A percentile compares a stretch with the other conserved stretches of the same genome.
phyloP scores from a whole-genome alignment of 1,140 invertebrate species.

The Pseudachorutes palmiensis region DNA sequence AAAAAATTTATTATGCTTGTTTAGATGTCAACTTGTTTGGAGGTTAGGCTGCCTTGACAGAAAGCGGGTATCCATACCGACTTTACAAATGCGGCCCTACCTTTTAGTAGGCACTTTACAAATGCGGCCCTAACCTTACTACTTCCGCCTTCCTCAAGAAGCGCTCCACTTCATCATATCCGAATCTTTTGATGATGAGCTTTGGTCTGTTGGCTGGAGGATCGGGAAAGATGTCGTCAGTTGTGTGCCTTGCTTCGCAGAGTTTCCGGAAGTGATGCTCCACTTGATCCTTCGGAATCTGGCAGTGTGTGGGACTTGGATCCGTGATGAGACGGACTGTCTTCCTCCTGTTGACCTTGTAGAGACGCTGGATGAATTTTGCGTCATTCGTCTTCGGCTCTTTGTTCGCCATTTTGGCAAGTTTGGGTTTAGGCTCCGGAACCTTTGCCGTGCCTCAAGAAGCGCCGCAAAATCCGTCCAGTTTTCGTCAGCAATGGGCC shows the following conservation, averaged over 20 bases:
- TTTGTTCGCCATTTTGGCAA: too few species aligned
- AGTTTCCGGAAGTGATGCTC: background rate
- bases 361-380: background rate
- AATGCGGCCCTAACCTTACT: too few species aligned
- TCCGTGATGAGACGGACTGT: background rate
- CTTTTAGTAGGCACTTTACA: too few species aligned
- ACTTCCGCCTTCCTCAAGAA: conserved; percentile 22
- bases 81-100: too few species aligned
- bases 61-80: too few species aligned
- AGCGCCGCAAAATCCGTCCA: too few species aligned
- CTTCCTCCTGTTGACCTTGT: background rate
- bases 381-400: background rate
- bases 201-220: background rate
- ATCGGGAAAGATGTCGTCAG: background rate
- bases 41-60: too few species aligned
- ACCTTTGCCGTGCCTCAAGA: too few species aligned
- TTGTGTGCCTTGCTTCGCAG: background rate
- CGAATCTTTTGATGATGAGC: background rate
- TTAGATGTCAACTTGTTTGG: too few species aligned
- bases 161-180: conserved; percentile 21
- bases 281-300: background rate
- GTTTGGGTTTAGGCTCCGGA: too few species aligned
- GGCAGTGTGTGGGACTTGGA: background rate
- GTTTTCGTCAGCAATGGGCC: too few species aligned
- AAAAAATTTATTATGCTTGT: too few species aligned